These are phyloP conservation scores for Diphyllodes magnificus DNA, from an alignment of 2,113 vertebrate species.

Conservation along the genomic window DNA sequence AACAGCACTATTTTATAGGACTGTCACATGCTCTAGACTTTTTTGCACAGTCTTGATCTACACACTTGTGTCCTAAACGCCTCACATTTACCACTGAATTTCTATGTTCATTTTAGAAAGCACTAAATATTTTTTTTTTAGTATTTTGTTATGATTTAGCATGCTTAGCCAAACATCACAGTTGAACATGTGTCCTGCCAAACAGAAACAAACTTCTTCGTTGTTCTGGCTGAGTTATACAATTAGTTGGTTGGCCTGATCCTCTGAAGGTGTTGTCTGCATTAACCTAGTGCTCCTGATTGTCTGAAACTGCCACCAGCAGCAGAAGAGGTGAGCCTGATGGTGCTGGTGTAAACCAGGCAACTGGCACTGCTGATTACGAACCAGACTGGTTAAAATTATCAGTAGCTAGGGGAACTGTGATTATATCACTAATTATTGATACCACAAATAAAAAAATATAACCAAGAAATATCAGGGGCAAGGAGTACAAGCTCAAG, in stretches of 20 bases:
- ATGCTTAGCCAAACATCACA: background rate
- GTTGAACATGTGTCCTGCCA: background rate
- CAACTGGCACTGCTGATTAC: background rate
- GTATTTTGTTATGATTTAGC: background rate
- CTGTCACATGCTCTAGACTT: background rate
- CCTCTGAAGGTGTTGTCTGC: background rate
- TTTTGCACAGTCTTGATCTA: background rate
- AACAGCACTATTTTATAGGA: background rate
- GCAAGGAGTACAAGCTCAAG: background rate
- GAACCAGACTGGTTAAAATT: background rate
- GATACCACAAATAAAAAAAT: background rate
- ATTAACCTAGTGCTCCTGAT: background rate
- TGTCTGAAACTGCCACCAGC: background rate
- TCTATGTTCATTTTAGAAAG: background rate
- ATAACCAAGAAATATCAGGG: background rate
- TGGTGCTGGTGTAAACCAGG: background rate
- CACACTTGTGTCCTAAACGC: background rate
- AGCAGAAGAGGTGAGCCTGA: background rate
- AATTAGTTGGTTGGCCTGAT: background rate
- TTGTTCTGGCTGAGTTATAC: background rate
- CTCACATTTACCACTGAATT: background rate
- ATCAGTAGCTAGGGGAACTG: background rate
- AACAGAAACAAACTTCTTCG: background rate
- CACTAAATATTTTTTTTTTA: too few relatives aligned
- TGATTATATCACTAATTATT: background rate